These are phyloP conservation scores for Dicyrtomina minuta DNA, from an alignment of 2,888 invertebrate species.

Conservation along the genomic window DNA sequence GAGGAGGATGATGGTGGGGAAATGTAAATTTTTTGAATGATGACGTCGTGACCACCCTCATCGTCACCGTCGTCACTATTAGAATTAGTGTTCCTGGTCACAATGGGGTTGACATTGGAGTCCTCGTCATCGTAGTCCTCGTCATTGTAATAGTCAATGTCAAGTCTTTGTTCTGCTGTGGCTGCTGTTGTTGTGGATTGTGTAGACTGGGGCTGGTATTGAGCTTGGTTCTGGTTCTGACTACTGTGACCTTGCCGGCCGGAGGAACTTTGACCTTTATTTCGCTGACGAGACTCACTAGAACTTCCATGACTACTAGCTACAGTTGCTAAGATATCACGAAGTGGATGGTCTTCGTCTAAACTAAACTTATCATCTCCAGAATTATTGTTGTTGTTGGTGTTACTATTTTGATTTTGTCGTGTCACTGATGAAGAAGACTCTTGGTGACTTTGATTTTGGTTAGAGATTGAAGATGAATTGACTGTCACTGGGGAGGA, in stretches of 20 bases:
- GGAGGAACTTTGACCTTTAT: background rate
- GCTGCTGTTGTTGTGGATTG: too few species aligned
- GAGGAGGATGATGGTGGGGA: constrained; percentile 36
- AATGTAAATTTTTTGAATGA: constrained; percentile 49
- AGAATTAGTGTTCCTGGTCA: background rate
- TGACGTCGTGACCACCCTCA: constrained; percentile 36
- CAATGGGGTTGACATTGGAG: too few species aligned
- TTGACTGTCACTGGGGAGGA: background rate
- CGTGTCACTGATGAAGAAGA: background rate
- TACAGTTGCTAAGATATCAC: constrained; percentile 44
- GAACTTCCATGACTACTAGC: background rate
- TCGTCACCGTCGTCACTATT: background rate
- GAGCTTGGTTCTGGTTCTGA: background rate
- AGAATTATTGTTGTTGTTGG: background rate
- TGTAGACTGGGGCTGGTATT: too few species aligned
- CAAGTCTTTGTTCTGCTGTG: too few species aligned
- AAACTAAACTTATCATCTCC: constrained; percentile 33
- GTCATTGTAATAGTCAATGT: constrained; percentile 18
- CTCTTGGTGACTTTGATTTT: too few species aligned
- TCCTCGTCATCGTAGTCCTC: constrained; percentile 36
- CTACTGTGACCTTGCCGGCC: background rate
- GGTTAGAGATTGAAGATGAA: background rate
- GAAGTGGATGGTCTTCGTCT: constrained; percentile 49
- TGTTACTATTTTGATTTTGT: background rate
- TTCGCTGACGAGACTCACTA: background rate